Evolutionary conservation across 2,113 vertebrate genomes (phyloP).

Genomic region (Vulpes vulpes): DNA sequence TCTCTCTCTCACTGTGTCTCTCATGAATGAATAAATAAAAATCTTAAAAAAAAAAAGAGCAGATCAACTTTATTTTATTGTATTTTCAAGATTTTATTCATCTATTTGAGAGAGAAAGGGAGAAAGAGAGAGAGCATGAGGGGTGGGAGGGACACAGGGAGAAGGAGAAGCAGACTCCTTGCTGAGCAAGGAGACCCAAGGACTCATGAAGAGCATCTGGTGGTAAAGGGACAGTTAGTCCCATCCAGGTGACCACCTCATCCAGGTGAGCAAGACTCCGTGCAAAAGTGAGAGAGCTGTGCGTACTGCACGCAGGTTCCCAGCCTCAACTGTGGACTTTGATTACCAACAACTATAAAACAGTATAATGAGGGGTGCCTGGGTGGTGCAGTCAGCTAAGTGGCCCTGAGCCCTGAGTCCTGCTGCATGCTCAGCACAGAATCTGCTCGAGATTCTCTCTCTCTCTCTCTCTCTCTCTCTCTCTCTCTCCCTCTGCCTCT

Average conservation of each 20-base stretch:
- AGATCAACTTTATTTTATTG: background rate
- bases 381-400: background rate
- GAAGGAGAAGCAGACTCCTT: background rate
- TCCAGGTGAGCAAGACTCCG: background rate
- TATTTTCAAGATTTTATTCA: background rate
- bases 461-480: no score
- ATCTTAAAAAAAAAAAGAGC: background rate
- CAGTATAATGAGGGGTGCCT: rapidly evolving
- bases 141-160: background rate
- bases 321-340: rapidly evolving
- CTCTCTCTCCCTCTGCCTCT: background rate
- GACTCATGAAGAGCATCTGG: background rate
- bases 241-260: background rate
- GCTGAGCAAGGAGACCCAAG: background rate
- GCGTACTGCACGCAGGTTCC: background rate
- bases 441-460: background rate
- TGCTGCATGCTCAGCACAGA: no score
- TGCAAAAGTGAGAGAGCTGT: background rate
- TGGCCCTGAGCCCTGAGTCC: no score
- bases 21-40: no score
- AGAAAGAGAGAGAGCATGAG: background rate
- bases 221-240: background rate
- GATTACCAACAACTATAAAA: background rate
- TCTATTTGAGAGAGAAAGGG: background rate
- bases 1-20: no score